Percentiles rank a stretch among this genome's conserved stretches.
Conservation (phyloP, 2,888 invertebrate genomes). For the Pseudococcus jackbeardsleyi region DNA sequence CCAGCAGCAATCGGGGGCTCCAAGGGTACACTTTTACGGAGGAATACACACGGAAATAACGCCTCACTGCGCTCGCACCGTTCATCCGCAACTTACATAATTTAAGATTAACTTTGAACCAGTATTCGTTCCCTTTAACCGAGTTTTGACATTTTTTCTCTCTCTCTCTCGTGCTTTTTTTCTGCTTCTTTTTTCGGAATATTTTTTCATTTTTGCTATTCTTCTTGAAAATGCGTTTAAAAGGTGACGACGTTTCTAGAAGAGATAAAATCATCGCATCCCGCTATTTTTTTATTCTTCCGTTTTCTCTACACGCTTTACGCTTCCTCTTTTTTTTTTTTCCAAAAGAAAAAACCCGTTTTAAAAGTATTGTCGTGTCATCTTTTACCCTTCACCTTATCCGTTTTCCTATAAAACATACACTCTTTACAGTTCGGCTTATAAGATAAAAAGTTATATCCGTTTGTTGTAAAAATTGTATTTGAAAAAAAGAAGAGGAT, state of each 20-base stretch:
- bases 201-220: constrained; percentile 61
- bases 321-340: constrained; percentile 39
- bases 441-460: constrained; percentile 44
- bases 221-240: constrained; percentile 63
- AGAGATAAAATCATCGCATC: constrained; percentile 64
- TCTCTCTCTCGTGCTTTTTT: constrained; percentile 31
- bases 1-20: constrained; percentile 53
- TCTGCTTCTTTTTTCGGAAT: constrained; percentile 41
- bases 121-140: constrained; percentile 59
- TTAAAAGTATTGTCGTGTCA: constrained; percentile 64
- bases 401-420: constrained; percentile 58
- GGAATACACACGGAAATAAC: constrained; percentile 64
- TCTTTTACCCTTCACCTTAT: constrained; percentile 49
- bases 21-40: constrained; percentile 59
- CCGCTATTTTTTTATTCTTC: constrained; percentile 65
- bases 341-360: constrained; percentile 55
- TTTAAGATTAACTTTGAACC: constrained; percentile 65
- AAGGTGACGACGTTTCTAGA: constrained; percentile 63
- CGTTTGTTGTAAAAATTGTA: constrained; percentile 47
- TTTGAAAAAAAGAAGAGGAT: constrained; percentile 14
- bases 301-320: constrained; percentile 59
- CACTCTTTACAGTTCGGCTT: constrained; percentile 57
- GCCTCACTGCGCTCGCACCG: constrained; percentile 64
- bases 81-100: constrained; percentile 65
- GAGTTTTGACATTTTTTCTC: constrained; percentile 61